Evolutionary conservation across 2,888 invertebrate genomes (phyloP), one percentile per base, ranked within the genome.

Genomic region (Heliconius charithonia): DNA sequence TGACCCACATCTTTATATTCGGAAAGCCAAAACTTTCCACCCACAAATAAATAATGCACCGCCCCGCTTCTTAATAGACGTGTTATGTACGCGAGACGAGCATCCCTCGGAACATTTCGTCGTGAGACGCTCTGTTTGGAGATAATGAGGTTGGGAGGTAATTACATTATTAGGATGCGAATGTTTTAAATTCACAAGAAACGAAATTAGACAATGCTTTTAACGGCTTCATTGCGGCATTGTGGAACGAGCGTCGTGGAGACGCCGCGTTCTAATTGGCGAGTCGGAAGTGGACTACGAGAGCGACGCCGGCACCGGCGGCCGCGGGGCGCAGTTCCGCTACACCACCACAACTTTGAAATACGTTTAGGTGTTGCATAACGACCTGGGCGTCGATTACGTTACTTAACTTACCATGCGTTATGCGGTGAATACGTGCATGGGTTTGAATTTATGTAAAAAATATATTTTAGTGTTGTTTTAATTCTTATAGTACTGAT

Each of bases 1-100:
- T 90, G 90, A 89, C 90, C 88, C 84, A 89, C 89, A 89, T 91
- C 85, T 90, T 89, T 85, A 87, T 89, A 90, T 89, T 89, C 89
- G 84, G 83, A 87, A 86, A 89, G 85, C 81, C 85, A 79, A 90
- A 90, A 91, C 89, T 91, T 90, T 91, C 90, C 89, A 90, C 81
- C 87, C 82, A 81, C 86, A 87, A 78, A 88, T 89, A 87, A 89
- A 90, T 90, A 89, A 89, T 89, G 85, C 85, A 87, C 77, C 66
- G 59, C 71, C 71, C 32, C 9, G 32, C 32, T 37, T 37, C 32
- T 37, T 1, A 37, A 37, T 37, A 37, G 13, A 25, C 25, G 3
- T n/a, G 37, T 41, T 37, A 1, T 3, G 25, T 25, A 7, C 69
- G 41, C 69, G 16, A 69, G 25, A 16, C 16, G 7, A 22, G 10